Percentiles rank a stretch among this genome's conserved stretches.
Conservation (phyloP, 1,140 invertebrate species). For the Dendrolimus punctatus region DNA sequence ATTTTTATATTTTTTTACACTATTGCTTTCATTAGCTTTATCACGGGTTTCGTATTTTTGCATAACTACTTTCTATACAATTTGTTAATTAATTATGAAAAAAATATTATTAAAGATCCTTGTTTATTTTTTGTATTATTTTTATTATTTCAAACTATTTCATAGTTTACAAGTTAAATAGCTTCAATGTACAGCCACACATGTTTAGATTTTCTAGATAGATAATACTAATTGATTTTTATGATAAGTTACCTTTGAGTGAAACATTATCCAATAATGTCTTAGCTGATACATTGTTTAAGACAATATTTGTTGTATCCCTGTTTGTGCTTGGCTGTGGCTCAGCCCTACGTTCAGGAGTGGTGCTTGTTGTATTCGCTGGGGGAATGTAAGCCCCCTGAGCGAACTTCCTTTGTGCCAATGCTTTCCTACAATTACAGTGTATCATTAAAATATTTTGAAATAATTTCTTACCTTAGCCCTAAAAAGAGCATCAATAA, state of each 20-base stretch:
- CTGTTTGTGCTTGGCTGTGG: background rate
- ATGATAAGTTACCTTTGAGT: slow-evolving; percentile 22
- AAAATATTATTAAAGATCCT: background rate
- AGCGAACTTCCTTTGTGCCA: slow-evolving; percentile 31
- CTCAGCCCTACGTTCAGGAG: background rate
- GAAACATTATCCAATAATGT: slow-evolving; percentile 20
- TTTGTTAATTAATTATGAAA: background rate
- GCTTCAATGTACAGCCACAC: background rate
- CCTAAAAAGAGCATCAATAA: too few relatives aligned
- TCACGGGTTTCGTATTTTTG: too few relatives aligned
- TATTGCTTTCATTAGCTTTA: too few relatives aligned
- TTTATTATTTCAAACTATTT: background rate
- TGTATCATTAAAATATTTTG: too few relatives aligned
- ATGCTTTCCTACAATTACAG: slow-evolving; percentile 15
- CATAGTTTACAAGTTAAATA: slow-evolving; percentile 1
- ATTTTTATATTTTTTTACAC: too few relatives aligned
- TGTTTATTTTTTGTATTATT: background rate
- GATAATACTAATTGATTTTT: background rate
- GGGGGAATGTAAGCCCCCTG: slow-evolving; percentile 25
- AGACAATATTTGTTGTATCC: slow-evolving; percentile 11
- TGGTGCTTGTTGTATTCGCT: background rate
- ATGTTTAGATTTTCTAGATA: background rate
- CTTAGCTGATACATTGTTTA: slow-evolving; percentile 13
- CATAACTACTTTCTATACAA: too few relatives aligned
- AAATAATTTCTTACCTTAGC: too few relatives aligned